Percentiles rank a stretch among this genome's conserved stretches.
Conservation (phyloP, 2,113 vertebrate genomes). For the Muntiacus reevesi region DNA sequence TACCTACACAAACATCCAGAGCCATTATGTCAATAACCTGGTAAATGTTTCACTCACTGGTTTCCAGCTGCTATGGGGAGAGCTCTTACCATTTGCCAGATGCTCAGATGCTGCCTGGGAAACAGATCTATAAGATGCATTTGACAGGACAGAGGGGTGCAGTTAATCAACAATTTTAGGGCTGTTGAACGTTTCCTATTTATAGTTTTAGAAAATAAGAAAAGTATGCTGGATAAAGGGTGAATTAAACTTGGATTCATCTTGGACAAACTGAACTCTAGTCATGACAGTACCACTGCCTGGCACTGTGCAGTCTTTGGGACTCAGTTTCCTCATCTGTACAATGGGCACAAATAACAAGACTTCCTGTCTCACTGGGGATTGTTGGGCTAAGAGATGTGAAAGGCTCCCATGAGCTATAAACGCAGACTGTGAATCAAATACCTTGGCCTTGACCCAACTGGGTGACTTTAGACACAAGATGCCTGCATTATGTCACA, state of each 20-base stretch:
- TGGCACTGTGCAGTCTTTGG: neutral
- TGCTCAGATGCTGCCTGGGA: conserved; percentile 47
- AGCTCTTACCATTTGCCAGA: conserved; percentile 64
- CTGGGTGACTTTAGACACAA: neutral
- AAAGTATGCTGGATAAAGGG: neutral
- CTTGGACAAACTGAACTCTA: neutral
- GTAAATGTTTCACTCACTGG: conserved; percentile 70
- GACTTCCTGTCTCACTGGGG: neutral
- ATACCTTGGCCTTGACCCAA: neutral
- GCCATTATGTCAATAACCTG: conserved; percentile 68
- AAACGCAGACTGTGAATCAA: neutral
- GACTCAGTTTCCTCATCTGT: neutral
- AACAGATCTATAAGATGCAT: neutral
- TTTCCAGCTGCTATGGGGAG: conserved; percentile 64
- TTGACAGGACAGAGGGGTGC: neutral
- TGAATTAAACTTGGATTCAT: neutral
- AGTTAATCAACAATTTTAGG: neutral
- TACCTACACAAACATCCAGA: conserved; percentile 67
- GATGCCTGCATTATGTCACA: neutral
- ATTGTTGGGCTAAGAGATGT: neutral
- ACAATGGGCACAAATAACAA: neutral
- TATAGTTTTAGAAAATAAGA: neutral
- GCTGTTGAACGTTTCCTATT: neutral
- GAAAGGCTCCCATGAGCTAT: neutral
- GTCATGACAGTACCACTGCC: neutral